Base-by-base conservation (phyloP, 2,113 vertebrate genomes). In the Paratilapia polleni region DNA sequence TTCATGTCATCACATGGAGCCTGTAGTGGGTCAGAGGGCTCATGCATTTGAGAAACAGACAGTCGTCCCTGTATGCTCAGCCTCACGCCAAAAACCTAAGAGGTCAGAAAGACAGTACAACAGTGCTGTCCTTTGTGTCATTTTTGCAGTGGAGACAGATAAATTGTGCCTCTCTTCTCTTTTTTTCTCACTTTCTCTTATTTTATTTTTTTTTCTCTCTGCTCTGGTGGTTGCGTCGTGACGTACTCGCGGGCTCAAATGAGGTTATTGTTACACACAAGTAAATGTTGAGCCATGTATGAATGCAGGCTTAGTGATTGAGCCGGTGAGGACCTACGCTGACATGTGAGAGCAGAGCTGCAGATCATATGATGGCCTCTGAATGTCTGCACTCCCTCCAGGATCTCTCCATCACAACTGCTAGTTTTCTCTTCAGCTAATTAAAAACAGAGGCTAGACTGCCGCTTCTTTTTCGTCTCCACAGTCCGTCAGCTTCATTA, bases 241-340 rank as follows among this genome's bases (percentile, higher is more conserved):
- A 81, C 70, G 3, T 66, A 14, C 79, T 74, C 12, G 2, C 36
- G 6, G 58, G 49, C 83, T 87, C 56, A 47, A 68, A 78, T 41
- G n/a, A 81, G 63, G 26, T 75, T 78, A 78, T 87, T 82, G 87
- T 92, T 76, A 56, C 63, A 63, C 28, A 66, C 61, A 82, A 89
- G 84, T 86, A 88, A 87, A 92, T 84, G 85, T 85, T 82, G 86
- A 82, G 70, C 19, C 22, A n/a, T 19, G 60, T 70, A 77, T 77
- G 88, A 89, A 89, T 60, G 38, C 28, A 15, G 61, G 78, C 57
- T 68, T n/a, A n/a, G 1, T 68, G 78, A 87, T 43, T 1, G 28
- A 75, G 88, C 58, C 49, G 14, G 26, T 1, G 80, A 84, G 81
- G 90, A 52, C 2, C 19, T 2, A 17, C 17, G 10, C 54, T 54